These are phyloP conservation scores for Silvanus unidentatus DNA, from an alignment of 2,888 invertebrate species.

Conservation along the genomic window DNA sequence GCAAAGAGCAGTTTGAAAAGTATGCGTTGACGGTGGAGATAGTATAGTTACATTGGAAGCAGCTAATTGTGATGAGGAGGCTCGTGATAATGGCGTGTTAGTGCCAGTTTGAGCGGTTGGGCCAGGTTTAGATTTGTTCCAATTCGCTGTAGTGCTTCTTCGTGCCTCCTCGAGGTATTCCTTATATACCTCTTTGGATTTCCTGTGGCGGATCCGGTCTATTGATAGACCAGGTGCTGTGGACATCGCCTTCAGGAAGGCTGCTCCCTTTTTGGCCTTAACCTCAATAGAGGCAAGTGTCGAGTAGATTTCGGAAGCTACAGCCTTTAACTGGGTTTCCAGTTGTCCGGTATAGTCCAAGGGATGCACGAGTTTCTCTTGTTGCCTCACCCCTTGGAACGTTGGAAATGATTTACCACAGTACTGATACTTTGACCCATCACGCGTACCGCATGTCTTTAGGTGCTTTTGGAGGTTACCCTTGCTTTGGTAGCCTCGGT, in stretches of 20 bases:
- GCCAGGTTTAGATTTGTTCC: too few relatives aligned
- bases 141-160: neutral
- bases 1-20: neutral
- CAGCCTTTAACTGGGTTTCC: conserved; percentile 6
- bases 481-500: neutral
- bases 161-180: conserved; percentile 6
- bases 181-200: conserved; percentile 8
- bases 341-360: conserved; percentile 8
- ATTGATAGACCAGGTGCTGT: conserved; percentile 14
- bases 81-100: conserved; percentile 6
- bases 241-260: conserved; percentile 7
- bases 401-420: conserved; percentile 1
- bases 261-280: conserved; percentile 5
- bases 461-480: neutral
- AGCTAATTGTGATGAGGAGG: conserved; percentile 8
- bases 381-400: conserved; percentile 9
- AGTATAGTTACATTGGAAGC: too few relatives aligned
- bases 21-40: neutral
- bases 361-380: conserved; percentile 6
- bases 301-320: conserved; percentile 4
- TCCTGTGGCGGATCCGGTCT: conserved; percentile 8
- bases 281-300: conserved; percentile 14
- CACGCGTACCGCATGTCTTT: conserved; percentile 6
- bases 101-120: too few relatives aligned
- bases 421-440: neutral